These are phyloP conservation scores for Drosophila nasuta DNA, from an alignment of 1,140 invertebrate species.

Conservation along the genomic window DNA sequence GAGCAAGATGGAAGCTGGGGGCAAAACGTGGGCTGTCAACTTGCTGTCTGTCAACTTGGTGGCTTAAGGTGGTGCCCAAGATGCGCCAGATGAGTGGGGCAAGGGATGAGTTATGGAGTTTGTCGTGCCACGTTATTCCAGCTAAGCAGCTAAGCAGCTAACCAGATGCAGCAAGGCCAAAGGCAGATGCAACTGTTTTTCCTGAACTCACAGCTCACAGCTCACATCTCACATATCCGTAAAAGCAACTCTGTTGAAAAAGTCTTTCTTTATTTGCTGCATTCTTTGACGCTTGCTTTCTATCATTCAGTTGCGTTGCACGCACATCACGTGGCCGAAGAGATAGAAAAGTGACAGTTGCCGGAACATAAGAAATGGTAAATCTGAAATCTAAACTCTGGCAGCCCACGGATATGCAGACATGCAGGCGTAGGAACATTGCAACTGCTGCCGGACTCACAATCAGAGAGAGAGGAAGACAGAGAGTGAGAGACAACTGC, in stretches of 20 bases:
- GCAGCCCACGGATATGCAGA: constrained; percentile 70
- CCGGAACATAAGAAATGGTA: constrained; percentile 68
- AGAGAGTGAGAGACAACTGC: background rate
- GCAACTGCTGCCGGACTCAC: constrained; percentile 27
- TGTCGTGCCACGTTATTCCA: background rate
- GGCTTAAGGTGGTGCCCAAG: constrained; percentile 50
- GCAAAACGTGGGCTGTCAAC: constrained; percentile 65
- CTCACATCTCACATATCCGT: constrained; percentile 39
- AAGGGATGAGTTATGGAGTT: constrained; percentile 44
- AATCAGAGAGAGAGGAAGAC: background rate
- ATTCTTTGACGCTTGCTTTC: constrained; percentile 50
- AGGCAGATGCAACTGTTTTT: constrained; percentile 67
- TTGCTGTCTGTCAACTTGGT: constrained; percentile 73
- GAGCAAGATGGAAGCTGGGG: background rate
- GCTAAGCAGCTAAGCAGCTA: constrained; percentile 23
- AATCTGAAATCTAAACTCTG: constrained; percentile 53
- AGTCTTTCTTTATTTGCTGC: constrained; percentile 66
- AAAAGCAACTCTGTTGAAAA: constrained; percentile 33
- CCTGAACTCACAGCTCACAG: constrained; percentile 26
- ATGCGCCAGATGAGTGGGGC: background rate
- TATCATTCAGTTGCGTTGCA: constrained; percentile 43
- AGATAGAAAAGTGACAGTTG: constrained; percentile 78
- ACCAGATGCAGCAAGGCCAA: background rate
- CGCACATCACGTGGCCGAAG: constrained; percentile 66
- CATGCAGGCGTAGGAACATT: constrained; percentile 43